Conservation (phyloP, 2,113 vertebrate species). For the Coturnix japonica region DNA sequence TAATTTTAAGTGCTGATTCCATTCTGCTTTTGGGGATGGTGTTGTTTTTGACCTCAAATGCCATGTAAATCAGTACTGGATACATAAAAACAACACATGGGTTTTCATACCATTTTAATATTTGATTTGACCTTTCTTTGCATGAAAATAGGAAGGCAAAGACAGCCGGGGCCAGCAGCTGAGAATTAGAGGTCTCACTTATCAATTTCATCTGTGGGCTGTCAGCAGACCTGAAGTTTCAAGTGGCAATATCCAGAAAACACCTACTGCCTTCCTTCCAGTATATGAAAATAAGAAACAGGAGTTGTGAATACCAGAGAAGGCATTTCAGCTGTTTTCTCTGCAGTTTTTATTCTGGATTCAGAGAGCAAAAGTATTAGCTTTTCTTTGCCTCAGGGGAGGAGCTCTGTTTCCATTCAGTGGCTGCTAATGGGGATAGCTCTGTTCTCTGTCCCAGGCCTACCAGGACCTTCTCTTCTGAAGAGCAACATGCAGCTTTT, state of each 20-base stretch:
- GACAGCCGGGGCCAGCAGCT: conserved; percentile 9
- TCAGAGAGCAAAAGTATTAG: neutral
- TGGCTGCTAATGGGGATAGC: neutral
- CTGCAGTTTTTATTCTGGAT: neutral
- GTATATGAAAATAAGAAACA: neutral
- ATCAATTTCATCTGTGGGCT: neutral
- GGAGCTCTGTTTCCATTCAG: neutral
- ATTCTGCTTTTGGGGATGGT: neutral
- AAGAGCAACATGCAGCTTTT: neutral
- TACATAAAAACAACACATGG: neutral
- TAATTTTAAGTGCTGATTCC: conserved; percentile 14
- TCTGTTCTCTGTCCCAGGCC: neutral
- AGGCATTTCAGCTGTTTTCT: neutral
- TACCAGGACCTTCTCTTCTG: neutral
- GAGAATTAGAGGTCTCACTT: neutral
- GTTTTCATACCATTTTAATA: neutral
- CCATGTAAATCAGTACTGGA: neutral
- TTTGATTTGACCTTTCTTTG: conserved; percentile 35
- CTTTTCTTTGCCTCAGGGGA: neutral
- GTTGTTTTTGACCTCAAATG: neutral
- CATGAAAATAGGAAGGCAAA: conserved; percentile 5
- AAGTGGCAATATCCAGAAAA: conserved; percentile 3
- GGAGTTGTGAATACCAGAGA: neutral
- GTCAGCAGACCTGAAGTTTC: conserved; percentile 18
- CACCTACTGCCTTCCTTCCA: neutral